Conservation (phyloP, 2,888 invertebrate genomes). For the Chouioia cunea region DNA sequence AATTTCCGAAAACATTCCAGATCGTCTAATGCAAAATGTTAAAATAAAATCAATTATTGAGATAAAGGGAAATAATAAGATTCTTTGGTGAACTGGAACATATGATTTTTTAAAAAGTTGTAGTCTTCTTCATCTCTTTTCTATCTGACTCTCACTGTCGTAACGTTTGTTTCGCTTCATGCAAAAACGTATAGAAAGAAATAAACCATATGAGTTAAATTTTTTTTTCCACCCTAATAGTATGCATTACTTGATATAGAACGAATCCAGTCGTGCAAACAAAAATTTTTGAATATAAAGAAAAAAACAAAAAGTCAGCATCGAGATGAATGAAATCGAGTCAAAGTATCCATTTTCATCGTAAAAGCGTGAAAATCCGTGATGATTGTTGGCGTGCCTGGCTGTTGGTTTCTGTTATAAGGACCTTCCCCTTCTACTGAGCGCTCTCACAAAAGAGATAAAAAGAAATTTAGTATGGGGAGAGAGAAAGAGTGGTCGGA, state of each 20-base stretch:
- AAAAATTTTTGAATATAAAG: too few species aligned
- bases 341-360: conserved; percentile 48
- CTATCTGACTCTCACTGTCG: conserved; percentile 22
- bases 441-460: not conserved
- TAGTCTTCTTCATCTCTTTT: conserved; percentile 43
- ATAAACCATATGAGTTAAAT: too few species aligned
- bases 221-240: too few species aligned
- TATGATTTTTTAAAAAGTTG: not conserved
- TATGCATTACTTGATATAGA: too few species aligned
- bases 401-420: conserved; percentile 26
- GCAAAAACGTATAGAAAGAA: too few species aligned
- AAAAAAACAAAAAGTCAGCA: too few species aligned
- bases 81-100: too few species aligned
- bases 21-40: not conserved
- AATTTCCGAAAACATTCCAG: conserved; percentile 23
- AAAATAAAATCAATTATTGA: not conserved
- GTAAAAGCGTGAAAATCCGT: conserved; percentile 59
- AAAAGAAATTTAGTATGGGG: conserved; percentile 3
- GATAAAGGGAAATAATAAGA: too few species aligned
- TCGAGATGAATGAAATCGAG: conserved; percentile 7
- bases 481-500: conserved; percentile 27
- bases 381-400: conserved; percentile 40
- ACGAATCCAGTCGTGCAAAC: too few species aligned
- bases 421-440: conserved; percentile 5
- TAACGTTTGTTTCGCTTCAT: conserved; percentile 15